phyloP scores from a whole-genome alignment of 2,888 invertebrate genomes.

The Drosophila peninsularis region DNA sequence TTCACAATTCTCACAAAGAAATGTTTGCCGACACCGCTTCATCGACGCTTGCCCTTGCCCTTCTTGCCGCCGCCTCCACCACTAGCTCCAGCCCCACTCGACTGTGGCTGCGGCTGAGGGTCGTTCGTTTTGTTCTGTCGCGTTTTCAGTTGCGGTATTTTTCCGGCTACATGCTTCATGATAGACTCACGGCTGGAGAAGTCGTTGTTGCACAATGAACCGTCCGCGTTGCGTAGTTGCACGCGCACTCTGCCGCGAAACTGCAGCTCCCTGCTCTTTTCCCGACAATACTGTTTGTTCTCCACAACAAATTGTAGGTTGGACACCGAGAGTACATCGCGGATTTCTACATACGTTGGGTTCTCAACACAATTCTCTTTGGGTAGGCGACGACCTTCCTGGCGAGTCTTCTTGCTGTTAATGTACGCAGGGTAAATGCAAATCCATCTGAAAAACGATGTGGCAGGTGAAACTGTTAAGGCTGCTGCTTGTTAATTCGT shows the following conservation, averaged over 20 bases:
- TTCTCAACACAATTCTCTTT: slow-evolving; percentile 96
- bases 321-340: slow-evolving; percentile 94
- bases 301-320: slow-evolving; percentile 95
- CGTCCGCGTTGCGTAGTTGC: slow-evolving; percentile 96
- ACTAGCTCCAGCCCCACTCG: slow-evolving; percentile 44
- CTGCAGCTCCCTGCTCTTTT: slow-evolving; percentile 94
- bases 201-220: slow-evolving; percentile 89
- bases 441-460: slow-evolving; percentile 89
- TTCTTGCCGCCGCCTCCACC: slow-evolving; percentile 81
- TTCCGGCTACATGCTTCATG: slow-evolving; percentile 91
- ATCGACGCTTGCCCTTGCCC: slow-evolving; percentile 83
- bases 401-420: slow-evolving; percentile 95
- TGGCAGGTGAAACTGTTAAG: slow-evolving; percentile 23
- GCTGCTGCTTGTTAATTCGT: background rate
- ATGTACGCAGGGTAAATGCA: slow-evolving; percentile 98
- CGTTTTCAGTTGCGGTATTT: slow-evolving; percentile 95
- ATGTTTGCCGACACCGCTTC: slow-evolving; percentile 11
- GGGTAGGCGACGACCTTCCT: slow-evolving; percentile 93
- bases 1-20: slow-evolving; percentile 25
- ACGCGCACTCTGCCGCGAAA: slow-evolving; percentile 95
- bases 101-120: slow-evolving; percentile 58
- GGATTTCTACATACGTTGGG: slow-evolving; percentile 97
- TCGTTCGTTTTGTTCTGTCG: slow-evolving; percentile 86
- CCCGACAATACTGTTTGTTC: slow-evolving; percentile 95
- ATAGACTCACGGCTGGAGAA: slow-evolving; percentile 91